These are phyloP conservation scores for Leucopsar rothschildi DNA, from an alignment of 2,113 vertebrate species.

Conservation along the genomic window DNA sequence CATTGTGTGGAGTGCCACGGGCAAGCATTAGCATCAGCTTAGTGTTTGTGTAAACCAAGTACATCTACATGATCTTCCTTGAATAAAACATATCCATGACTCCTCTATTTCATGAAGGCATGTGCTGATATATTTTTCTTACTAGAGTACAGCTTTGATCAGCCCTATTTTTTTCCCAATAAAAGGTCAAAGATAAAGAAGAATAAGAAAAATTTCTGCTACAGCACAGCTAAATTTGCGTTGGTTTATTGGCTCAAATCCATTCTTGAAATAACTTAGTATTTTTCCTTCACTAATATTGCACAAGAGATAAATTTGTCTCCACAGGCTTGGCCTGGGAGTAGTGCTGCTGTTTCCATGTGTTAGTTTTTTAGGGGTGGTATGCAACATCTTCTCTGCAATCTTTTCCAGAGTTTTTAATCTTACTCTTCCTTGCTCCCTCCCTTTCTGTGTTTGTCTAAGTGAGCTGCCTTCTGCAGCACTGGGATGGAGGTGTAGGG, in stretches of 20 bases:
- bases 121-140: neutral
- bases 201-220: neutral
- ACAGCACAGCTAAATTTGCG: neutral
- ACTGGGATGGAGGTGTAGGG: neutral
- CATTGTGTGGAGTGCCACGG: neutral
- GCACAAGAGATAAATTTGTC: constrained; percentile 15
- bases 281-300: constrained; percentile 14
- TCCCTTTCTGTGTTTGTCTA: neutral
- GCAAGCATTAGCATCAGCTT: neutral
- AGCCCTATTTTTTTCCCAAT: neutral
- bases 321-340: neutral
- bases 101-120: neutral
- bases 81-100: neutral
- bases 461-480: neutral
- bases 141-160: neutral
- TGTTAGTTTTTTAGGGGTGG: neutral
- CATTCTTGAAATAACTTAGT: neutral
- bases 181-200: neutral
- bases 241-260: neutral
- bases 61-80: neutral
- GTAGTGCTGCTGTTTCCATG: neutral
- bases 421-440: neutral
- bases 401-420: constrained; percentile 36
- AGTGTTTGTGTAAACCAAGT: neutral
- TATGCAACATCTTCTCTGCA: neutral